phyloP scores from a whole-genome alignment of 2,888 invertebrate species.

The Sarcophaga carnaria region DNA sequence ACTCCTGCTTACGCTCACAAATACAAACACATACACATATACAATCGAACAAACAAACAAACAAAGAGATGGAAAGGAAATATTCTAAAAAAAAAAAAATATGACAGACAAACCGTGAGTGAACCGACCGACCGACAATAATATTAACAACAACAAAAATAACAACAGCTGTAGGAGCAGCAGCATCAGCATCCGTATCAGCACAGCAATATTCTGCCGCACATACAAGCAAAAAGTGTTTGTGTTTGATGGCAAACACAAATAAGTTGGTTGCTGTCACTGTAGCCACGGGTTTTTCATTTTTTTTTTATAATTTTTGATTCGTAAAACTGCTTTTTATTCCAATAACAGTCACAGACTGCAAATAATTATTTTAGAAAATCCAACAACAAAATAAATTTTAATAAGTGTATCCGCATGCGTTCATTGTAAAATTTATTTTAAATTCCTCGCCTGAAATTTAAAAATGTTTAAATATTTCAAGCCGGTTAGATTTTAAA shows the following conservation, averaged over 20 bases:
- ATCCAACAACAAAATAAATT: no score
- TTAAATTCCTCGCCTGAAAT: no score
- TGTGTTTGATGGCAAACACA: neutral
- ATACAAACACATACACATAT: neutral
- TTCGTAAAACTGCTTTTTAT: no score
- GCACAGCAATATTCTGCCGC: constrained; percentile 20
- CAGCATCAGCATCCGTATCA: neutral
- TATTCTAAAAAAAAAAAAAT: constrained; percentile 19
- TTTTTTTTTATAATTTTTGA: no score
- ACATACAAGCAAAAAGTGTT: constrained; percentile 12
- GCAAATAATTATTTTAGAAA: no score
- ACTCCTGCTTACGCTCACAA: neutral
- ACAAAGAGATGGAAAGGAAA: neutral
- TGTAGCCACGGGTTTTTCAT: neutral
- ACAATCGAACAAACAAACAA: constrained; percentile 15
- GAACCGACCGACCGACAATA: neutral
- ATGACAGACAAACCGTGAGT: constrained; percentile 19
- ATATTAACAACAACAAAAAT: no score
- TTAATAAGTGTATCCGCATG: no score
- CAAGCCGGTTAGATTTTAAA: no score
- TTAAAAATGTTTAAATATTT: no score
- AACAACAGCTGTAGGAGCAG: neutral
- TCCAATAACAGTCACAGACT: neutral
- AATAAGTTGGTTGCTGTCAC: neutral
- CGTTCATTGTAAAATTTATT: no score